Conservation (phyloP, 2,888 invertebrate genomes). For the Ptychoptera contaminata region DNA sequence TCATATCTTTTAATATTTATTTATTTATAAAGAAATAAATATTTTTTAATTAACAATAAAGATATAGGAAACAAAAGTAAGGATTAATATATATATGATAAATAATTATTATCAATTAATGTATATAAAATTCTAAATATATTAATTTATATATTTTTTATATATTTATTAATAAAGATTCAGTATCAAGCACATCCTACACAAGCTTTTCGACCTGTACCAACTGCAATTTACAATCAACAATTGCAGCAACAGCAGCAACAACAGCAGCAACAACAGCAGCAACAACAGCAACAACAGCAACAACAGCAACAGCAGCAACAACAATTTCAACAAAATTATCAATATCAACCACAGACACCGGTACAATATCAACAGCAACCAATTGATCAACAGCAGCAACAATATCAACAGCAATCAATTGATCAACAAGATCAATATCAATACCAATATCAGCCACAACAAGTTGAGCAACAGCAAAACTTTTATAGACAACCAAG, state of each 20-base stretch:
- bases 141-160: no score
- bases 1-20: no score
- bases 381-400: constrained; percentile 21
- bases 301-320: not conserved
- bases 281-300: constrained; percentile 9
- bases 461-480: constrained; percentile 4
- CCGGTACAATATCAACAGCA: constrained; percentile 14
- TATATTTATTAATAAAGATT: not conserved
- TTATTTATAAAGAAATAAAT: no score
- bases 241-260: constrained; percentile 8
- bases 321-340: constrained; percentile 17
- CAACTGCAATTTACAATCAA: constrained; percentile 5
- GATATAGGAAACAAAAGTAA: no score
- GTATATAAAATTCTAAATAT: no score
- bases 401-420: constrained; percentile 8
- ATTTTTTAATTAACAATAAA: no score
- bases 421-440: constrained; percentile 4
- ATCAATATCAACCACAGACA: constrained; percentile 14
- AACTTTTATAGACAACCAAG: constrained; percentile 53
- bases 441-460: not conserved
- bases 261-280: constrained; percentile 11
- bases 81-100: no score
- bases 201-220: constrained; percentile 11
- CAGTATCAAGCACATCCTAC: constrained; percentile 8
- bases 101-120: no score